Evolutionary conservation across 2,888 invertebrate genomes (phyloP), one percentile per base, ranked within the genome.

Genomic region (Lasius fuliginosus): DNA sequence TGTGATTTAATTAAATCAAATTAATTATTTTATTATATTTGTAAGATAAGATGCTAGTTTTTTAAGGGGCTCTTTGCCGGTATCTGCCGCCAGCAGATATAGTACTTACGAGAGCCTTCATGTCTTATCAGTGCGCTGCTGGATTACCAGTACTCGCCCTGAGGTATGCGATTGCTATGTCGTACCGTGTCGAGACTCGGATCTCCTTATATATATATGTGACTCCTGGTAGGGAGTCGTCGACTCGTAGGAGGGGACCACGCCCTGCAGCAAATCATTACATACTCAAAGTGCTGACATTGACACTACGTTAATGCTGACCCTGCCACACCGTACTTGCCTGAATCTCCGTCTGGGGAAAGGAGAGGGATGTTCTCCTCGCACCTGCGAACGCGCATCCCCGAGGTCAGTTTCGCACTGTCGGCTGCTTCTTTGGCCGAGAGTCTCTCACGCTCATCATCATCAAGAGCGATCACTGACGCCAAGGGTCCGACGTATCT

Each of bases 111-210:
- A 92, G 85, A 69, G 84, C 68, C 84, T 88, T 92, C 94, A 94
- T 94, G 92, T 84, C 87, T 91, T 86, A 68, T 87, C 53, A 74
- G 76, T 68, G 75, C 93, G 93, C 93, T 93, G 93, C 93, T 94
- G 93, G 91, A 83, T 88, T 88, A 92, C 93, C 93, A 94, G 94
- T 93, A 94, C 91, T 94, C 93, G 94, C 94, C 92, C 90, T 92
- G 92, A 91, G 91, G 89, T 91, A 91, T 89, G 89, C 53, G 86
- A 92, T 91, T 92, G 92, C 90, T 92, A 89, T 93, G 93, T 90
- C 90, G 91, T 93, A 90, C 90, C 90, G 65, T 64, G 68, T 64
- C 64, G 69, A 56, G 53, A n/a, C 81, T 79, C 87, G 88, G 90
- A 89, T 88, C 90, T 87, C 93, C 92, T 92, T 92, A 94, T 94